Conservation (phyloP, 2,797 vertebrate species). For the Peromyscus aztecus region DNA sequence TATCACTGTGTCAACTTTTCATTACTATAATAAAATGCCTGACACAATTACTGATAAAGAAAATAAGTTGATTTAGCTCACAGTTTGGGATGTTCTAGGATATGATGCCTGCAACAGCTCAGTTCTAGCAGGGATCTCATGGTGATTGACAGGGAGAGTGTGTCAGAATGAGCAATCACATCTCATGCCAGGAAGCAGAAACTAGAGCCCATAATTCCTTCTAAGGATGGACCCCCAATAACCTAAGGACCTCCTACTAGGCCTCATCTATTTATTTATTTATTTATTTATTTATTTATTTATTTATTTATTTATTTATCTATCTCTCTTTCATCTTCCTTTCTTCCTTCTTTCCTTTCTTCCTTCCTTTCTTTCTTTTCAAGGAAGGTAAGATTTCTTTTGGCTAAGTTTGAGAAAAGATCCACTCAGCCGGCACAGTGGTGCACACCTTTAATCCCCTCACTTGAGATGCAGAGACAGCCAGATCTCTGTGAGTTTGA, state of each 20-base stretch:
- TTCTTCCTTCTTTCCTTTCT: background rate
- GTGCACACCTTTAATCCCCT: background rate
- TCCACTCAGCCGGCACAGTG: background rate
- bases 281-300: too few relatives aligned
- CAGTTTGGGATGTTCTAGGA: background rate
- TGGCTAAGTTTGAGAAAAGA: background rate
- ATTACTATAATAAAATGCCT: background rate
- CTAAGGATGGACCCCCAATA: too few relatives aligned
- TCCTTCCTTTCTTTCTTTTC: background rate
- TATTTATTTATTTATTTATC: too few relatives aligned
- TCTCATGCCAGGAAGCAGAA: background rate
- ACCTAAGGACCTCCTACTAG: background rate
- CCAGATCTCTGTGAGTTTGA: background rate
- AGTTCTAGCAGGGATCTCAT: background rate
- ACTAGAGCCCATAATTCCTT: background rate
- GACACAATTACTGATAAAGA: background rate
- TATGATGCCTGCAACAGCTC: background rate
- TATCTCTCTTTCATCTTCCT: background rate
- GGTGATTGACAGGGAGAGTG: too few relatives aligned
- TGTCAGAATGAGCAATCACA: background rate
- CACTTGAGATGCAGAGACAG: background rate
- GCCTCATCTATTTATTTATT: background rate
- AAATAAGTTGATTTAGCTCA: background rate
- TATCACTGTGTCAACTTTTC: background rate
- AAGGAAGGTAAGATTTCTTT: background rate